Evolutionary conservation across 1,140 invertebrate genomes (phyloP).

Genomic region (Drosophila mayri): DNA sequence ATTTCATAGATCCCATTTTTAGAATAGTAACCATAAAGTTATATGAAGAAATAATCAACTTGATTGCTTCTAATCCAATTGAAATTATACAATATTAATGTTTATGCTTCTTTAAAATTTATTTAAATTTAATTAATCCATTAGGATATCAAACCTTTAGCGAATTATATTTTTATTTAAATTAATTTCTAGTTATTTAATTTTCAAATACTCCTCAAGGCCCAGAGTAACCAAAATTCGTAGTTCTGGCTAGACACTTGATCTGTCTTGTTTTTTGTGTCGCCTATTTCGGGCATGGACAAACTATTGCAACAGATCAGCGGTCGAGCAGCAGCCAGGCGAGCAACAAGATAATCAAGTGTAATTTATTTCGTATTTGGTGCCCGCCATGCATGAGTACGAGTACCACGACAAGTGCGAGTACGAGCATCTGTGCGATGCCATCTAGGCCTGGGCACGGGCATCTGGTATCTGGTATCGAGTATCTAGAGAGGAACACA

Average conservation of each 20-base stretch:
- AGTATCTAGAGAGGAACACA: constrained; percentile 33
- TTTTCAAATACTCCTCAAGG: no score
- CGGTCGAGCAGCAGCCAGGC: constrained; percentile 52
- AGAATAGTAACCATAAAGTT: no score
- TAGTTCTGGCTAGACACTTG: neutral
- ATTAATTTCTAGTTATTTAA: accelerated
- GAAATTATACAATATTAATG: no score
- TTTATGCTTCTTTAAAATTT: no score
- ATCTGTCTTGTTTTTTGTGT: constrained; percentile 67
- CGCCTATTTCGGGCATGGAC: constrained; percentile 56
- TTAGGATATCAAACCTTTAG: no score
- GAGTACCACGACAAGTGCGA: constrained; percentile 35
- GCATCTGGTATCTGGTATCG: constrained; percentile 45
- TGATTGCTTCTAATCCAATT: no score
- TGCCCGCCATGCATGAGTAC: constrained; percentile 75
- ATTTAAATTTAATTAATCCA: no score
- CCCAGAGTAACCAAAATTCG: constrained; percentile 12
- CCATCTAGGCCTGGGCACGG: constrained; percentile 38
- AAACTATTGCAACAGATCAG: constrained; percentile 57
- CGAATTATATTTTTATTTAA: neutral
- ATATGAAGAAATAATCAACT: no score
- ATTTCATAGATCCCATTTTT: no score
- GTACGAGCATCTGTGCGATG: constrained; percentile 46
- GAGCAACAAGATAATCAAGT: constrained; percentile 84
- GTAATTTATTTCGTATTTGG: constrained; percentile 84